phyloP scores from a whole-genome alignment of 1,140 invertebrate species.

The Drosophila nigromelanica region DNA sequence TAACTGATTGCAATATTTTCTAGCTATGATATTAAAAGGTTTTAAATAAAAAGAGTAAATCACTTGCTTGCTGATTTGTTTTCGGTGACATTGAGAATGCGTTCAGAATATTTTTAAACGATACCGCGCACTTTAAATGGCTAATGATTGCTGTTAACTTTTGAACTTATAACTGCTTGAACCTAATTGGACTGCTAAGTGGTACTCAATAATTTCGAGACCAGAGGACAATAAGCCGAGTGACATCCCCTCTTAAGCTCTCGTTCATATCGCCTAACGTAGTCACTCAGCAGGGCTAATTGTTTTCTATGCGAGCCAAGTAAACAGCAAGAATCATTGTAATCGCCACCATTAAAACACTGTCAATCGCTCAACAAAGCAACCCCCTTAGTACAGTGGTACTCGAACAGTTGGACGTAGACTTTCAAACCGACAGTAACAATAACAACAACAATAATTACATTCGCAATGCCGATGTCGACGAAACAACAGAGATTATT shows the following conservation, averaged over 20 bases:
- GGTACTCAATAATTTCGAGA: slow-evolving; percentile 6
- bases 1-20: slow-evolving; percentile 1
- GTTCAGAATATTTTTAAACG: not conserved
- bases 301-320: slow-evolving; percentile 42
- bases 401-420: slow-evolving; percentile 4
- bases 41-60: not conserved
- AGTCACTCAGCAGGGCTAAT: slow-evolving; percentile 48
- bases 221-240: slow-evolving; percentile 3
- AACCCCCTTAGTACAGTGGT: slow-evolving; percentile 31
- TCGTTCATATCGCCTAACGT: not conserved
- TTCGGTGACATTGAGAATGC: not conserved
- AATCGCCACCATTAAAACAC: slow-evolving; percentile 64
- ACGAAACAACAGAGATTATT: slow-evolving; percentile 65
- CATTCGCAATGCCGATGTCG: slow-evolving; percentile 48
- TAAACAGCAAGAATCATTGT: slow-evolving; percentile 52
- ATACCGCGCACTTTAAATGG: not conserved
- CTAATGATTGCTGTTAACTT: slow-evolving; percentile 5
- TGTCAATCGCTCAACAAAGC: slow-evolving; percentile 50
- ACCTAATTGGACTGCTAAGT: slow-evolving; percentile 9
- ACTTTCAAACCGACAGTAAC: slow-evolving; percentile 4
- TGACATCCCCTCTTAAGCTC: slow-evolving; percentile 29
- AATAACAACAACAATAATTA: slow-evolving; percentile 47
- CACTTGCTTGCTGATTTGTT: not conserved
- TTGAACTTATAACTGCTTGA: slow-evolving; percentile 4
- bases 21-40: not conserved